phyloP scores from a whole-genome alignment of 1,140 invertebrate species.

The Eumaeus atala region DNA sequence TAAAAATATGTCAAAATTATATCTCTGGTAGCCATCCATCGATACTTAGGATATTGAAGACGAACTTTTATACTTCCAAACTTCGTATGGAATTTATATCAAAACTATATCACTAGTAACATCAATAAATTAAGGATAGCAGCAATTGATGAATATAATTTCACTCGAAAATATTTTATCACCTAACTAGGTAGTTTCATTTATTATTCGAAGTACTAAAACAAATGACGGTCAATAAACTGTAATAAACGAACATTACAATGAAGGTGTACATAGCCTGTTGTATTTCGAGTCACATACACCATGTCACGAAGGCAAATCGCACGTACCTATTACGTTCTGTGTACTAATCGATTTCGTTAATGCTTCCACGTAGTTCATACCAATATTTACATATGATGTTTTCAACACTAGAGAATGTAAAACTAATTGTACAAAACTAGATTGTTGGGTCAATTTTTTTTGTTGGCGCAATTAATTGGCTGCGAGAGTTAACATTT shows the following conservation, averaged over 20 bases:
- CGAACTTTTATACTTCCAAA: too few relatives aligned
- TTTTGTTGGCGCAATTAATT: neutral
- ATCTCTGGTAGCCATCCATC: too few relatives aligned
- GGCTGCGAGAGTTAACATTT: neutral
- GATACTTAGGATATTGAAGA: too few relatives aligned
- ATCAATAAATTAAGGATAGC: too few relatives aligned
- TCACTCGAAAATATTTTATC: too few relatives aligned
- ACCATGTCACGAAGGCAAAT: constrained; percentile 7
- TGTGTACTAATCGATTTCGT: constrained; percentile 17
- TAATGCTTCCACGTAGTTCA: constrained; percentile 3
- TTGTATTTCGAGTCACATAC: constrained; percentile 17
- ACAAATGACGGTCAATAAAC: constrained; percentile 4
- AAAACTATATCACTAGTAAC: too few relatives aligned
- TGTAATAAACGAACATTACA: neutral
- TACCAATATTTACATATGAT: constrained; percentile 5
- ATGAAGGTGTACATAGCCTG: neutral
- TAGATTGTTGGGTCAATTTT: too few relatives aligned
- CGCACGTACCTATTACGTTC: constrained; percentile 7
- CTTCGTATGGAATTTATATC: too few relatives aligned
- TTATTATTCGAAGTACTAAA: too few relatives aligned
- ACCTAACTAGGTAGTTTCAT: too few relatives aligned
- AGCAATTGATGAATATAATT: too few relatives aligned
- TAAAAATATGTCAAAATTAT: too few relatives aligned
- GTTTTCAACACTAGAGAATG: neutral
- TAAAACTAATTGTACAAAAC: neutral